Conservation (phyloP, 37 sponge, comb jelly and placozoan genomes). For the Spongilla lacustris region DNA sequence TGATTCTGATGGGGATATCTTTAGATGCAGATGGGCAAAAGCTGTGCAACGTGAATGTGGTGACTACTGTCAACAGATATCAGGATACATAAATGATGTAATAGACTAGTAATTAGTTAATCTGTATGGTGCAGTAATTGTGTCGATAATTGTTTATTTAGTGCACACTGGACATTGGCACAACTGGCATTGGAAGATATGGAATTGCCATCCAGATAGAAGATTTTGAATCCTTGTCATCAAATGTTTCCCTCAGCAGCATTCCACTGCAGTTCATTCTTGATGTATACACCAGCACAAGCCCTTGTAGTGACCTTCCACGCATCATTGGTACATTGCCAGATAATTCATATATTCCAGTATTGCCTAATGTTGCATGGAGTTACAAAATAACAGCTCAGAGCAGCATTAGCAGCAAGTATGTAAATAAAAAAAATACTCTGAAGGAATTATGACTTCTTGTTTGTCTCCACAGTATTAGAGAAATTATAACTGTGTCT, state of each 20-base stretch:
- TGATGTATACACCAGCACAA: slow-evolving; percentile 10
- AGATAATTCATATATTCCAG: slow-evolving; percentile 30
- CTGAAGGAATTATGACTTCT: too few relatives aligned
- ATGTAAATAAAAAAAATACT: too few relatives aligned
- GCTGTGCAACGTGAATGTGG: slow-evolving; percentile 32
- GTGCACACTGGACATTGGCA: slow-evolving; percentile 15
- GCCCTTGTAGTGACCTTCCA: slow-evolving; percentile 5
- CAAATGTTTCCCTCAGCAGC: slow-evolving; percentile 39
- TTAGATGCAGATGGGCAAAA: slow-evolving; percentile 54
- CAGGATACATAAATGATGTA: slow-evolving; percentile 5
- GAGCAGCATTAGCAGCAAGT: too few relatives aligned
- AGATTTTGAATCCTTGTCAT: slow-evolving; percentile 20
- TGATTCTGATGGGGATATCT: slow-evolving; percentile 52
- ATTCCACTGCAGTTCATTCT: slow-evolving; percentile 55
- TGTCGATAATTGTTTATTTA: slow-evolving; percentile 6
- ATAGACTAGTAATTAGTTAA: too few relatives aligned
- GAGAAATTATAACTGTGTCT: slow-evolving; percentile 23
- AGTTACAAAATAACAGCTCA: too few relatives aligned
- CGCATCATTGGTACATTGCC: neutral
- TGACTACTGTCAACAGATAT: slow-evolving; percentile 22
- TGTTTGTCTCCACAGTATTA: slow-evolving; percentile 15
- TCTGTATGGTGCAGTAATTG: too few relatives aligned
- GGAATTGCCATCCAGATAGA: slow-evolving; percentile 52
- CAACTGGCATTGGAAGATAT: slow-evolving; percentile 45
- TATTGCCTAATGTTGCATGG: slow-evolving; percentile 17